These are phyloP conservation scores for Varecia variegata DNA, from an alignment of 2,797 vertebrate genomes.

Conservation along the genomic window DNA sequence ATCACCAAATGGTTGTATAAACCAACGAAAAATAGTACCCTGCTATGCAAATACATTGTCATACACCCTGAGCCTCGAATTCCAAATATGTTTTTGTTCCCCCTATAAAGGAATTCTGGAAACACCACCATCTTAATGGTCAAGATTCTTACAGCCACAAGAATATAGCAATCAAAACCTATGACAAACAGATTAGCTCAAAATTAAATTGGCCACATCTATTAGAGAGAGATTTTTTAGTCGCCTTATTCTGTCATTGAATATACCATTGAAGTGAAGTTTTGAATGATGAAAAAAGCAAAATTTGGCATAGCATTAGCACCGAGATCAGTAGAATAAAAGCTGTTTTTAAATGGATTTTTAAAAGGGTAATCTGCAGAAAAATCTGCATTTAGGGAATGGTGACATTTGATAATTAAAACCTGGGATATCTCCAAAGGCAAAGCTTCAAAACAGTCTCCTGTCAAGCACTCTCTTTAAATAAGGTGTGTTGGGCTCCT, in stretches of 20 bases:
- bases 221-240: neutral
- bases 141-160: neutral
- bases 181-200: neutral
- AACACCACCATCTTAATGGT: neutral
- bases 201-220: neutral
- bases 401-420: constrained; percentile 63
- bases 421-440: constrained; percentile 2
- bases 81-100: neutral
- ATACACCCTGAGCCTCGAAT: neutral
- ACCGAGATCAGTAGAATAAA: neutral
- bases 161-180: neutral
- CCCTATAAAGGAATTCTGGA: neutral
- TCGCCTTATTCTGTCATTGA: neutral
- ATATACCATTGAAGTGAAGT: neutral
- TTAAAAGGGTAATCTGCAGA: neutral
- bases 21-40: neutral
- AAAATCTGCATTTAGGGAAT: constrained; percentile 34
- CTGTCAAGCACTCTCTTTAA: constrained; percentile 47
- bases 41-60: neutral
- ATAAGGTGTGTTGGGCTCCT: constrained; percentile 33
- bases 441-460: neutral
- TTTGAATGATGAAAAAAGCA: neutral
- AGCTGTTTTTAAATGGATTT: neutral
- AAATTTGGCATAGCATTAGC: neutral
- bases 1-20: neutral